Conservation (phyloP, 2,113 vertebrate species). For the Plestiodon gilberti region DNA sequence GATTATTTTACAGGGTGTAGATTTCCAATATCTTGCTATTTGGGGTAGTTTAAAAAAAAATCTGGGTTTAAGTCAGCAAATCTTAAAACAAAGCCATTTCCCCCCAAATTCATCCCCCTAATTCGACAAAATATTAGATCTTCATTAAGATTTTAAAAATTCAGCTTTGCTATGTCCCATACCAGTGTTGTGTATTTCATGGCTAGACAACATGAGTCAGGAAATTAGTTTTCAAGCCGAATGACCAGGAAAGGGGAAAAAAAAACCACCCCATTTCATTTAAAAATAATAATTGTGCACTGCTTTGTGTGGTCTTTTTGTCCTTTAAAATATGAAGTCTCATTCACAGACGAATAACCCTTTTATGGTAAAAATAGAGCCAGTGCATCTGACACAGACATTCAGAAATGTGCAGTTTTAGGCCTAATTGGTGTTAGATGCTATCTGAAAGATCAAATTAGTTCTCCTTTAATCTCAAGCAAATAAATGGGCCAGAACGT, state of each 20-base stretch:
- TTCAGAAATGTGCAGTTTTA: conserved; percentile 12
- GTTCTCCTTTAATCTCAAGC: conserved; percentile 61
- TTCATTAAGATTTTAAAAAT: not conserved
- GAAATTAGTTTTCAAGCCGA: conserved; percentile 31
- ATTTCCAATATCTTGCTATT: not conserved
- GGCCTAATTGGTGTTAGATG: conserved; percentile 30
- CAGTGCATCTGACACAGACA: conserved; percentile 29
- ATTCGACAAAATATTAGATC: not conserved
- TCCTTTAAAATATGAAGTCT: conserved; percentile 1
- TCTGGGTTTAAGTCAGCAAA: not conserved
- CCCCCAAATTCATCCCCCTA: not conserved
- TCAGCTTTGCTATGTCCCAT: not conserved
- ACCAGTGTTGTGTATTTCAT: not conserved
- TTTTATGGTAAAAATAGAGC: conserved; percentile 22
- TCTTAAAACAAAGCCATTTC: not conserved
- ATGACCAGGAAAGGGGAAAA: conserved; percentile 29
- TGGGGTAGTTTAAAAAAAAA: conserved; percentile 1
- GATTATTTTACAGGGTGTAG: too few relatives aligned
- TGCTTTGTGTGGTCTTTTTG: not conserved
- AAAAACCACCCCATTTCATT: not conserved
- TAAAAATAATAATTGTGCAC: not conserved
- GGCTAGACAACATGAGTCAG: conserved; percentile 45
- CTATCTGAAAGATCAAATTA: conserved; percentile 50
- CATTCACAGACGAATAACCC: not conserved
- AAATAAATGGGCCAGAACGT: conserved; percentile 51